Evolutionary conservation across 2,113 vertebrate genomes (phyloP), one percentile per base, ranked within the genome.

Genomic region (Chionomys nivalis): DNA sequence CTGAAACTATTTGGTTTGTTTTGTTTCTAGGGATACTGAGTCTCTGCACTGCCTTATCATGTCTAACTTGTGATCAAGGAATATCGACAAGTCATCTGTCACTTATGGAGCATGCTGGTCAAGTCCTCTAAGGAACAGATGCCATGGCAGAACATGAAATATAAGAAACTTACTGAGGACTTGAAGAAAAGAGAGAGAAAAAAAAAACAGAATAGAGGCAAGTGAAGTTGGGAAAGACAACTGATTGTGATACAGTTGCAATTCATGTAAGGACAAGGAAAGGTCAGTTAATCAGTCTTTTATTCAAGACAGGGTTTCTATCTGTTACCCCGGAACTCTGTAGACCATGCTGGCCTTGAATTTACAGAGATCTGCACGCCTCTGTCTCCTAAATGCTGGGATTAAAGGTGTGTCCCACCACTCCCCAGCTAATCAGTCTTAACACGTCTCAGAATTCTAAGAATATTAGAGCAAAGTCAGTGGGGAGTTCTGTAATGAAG

Each of bases 71-170:
- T 76, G 79, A 90, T 49, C 58, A 91, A 93, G 19, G 36, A 33
- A 72, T 23, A 75, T 63, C 77, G 33, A 16, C 24, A 94, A 96
- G 55, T 93, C 13, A 90, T 5, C 33, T 91, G 31, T 85, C 3
- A 90, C 5, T 13, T 87, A 16, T 85, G 33, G 5, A 8, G 47
- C 82, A 11, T 89, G 33, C 65, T 90, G 66, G 5, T 96, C 17
- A 95, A 72, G 10, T 78, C n/a, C 31, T 82, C n/a, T 87, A 89
- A 94, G 31, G 77, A 95, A 13, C 33, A 94, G 44, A 94, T 91
- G 7, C 4, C 47, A 72, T 89, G 24, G 39, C 39, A 89, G 44
- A 16, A 85, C 85, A 70, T 81, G 19, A 90, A 39, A 61, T 70
- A 33, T 3, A 92, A 61, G 65, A 93, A 13, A 61, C 36, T 85